Conservation (phyloP, 2,797 vertebrate genomes). For the Lepilemur septentrionalis region DNA sequence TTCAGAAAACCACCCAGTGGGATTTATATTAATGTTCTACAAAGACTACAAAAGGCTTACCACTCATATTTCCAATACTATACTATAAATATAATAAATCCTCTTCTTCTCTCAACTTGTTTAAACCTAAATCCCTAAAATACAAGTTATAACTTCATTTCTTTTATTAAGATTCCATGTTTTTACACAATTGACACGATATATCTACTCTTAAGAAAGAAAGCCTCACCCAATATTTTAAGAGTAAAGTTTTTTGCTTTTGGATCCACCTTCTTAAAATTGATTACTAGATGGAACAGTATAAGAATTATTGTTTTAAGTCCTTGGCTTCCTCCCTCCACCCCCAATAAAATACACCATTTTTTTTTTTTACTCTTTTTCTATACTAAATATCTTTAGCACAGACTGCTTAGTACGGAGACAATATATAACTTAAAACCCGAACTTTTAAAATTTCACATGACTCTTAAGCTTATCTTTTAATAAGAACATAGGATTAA, state of each 20-base stretch:
- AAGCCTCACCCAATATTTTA: background rate
- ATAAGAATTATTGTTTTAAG: background rate
- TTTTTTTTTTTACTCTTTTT: constrained; percentile 36
- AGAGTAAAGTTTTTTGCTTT: constrained; percentile 7
- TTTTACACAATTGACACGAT: constrained; percentile 23
- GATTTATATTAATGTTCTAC: background rate
- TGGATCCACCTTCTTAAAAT: background rate
- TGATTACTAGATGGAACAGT: background rate
- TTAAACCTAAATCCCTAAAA: constrained; percentile 14
- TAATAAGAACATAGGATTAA: background rate
- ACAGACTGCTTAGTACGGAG: background rate
- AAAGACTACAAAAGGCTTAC: background rate
- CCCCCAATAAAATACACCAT: background rate
- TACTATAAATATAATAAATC: background rate
- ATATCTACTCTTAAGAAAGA: constrained; percentile 16
- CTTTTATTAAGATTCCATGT: background rate
- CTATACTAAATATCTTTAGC: constrained; percentile 17
- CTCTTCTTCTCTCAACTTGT: background rate
- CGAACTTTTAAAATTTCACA: constrained; percentile 4
- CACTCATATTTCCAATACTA: background rate
- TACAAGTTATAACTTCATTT: background rate
- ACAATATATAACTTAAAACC: constrained; percentile 24
- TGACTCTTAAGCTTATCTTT: constrained; percentile 6
- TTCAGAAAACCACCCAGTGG: background rate
- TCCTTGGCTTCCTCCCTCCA: background rate